Base-by-base conservation (phyloP, 2,113 vertebrate genomes). In the Rhinolophus sinicus region DNA sequence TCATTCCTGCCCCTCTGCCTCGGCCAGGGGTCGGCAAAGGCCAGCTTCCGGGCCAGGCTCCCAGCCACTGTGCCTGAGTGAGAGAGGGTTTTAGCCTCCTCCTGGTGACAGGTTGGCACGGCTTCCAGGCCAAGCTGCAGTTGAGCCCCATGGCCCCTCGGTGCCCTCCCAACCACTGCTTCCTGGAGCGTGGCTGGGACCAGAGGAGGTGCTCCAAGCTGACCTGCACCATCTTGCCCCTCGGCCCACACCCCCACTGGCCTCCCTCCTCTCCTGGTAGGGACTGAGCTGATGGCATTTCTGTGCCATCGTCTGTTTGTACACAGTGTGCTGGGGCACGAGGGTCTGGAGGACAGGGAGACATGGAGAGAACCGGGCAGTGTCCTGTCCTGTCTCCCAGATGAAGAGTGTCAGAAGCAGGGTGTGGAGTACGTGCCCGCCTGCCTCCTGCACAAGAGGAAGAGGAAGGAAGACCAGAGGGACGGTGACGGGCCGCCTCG, bases 341-440 rank as follows among this genome's bases (percentile, higher is more conserved):
- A 70, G 70, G 28, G 26, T 12, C 0, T 54, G 0, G 35, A 18
- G 24, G 22, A 5, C 7, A 0, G 10, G 22, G 12, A 30, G 47
- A 0, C 0, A 0, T 0, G n/a, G 18, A 5, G 11, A 33, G 52
- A 10, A 2, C 26, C 14, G 0, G 50, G 50, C 19, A 28, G 6
- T 5, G 3, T 40, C 35, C 64, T 1, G 30, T 70, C 33, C 52
- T 33, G 26, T 69, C 33, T 35, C 21, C 35, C 84, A 99, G 99
- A 99, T 95, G 98, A 99, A 70, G 98, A 99, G 62, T 99, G 99
- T 92, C 97, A 98, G 97, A 91, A 98, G 97, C 98, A 98, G 65
- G 99, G 99, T 0, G 93, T 99, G 93, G 98, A 98, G 64, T 99
- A 97, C 0, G 35, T 99, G 76, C 99, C 99, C 0, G 98, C 98